Percentiles rank a stretch among this genome's conserved stretches.
phyloP scores from a whole-genome alignment of 2,797 vertebrate species.

The Dipus sagitta region DNA sequence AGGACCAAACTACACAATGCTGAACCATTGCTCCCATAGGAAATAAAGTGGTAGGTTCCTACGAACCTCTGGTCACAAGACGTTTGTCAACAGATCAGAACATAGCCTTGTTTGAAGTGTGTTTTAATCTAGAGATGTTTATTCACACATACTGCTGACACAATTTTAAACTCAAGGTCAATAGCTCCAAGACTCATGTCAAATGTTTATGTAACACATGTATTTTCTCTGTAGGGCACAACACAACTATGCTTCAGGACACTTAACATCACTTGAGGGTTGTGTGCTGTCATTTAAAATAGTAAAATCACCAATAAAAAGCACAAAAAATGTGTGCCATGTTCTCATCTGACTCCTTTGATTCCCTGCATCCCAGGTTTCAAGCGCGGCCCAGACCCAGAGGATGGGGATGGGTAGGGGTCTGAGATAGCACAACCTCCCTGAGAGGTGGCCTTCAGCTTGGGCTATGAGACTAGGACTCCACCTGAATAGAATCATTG shows the following conservation, averaged over 20 bases:
- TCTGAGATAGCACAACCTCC: neutral
- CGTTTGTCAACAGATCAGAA: neutral
- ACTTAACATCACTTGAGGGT: neutral
- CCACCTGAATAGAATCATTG: neutral
- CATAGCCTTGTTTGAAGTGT: neutral
- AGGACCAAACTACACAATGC: too few relatives aligned
- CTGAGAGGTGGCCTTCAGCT: neutral
- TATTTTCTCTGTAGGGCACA: neutral
- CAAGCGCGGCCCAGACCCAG: neutral
- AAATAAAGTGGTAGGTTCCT: neutral
- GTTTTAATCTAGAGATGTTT: neutral
- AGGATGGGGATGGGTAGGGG: neutral
- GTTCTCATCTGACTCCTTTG: neutral
- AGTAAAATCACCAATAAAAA: neutral
- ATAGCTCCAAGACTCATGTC: accelerated
- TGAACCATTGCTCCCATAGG: neutral
- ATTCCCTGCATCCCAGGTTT: neutral
- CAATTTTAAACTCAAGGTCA: neutral
- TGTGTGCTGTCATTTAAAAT: neutral
- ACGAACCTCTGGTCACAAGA: neutral
- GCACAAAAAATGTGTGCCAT: neutral
- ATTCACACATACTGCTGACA: neutral
- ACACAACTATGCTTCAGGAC: neutral
- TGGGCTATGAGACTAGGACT: neutral
- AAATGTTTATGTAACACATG: neutral